Evolutionary conservation across 2,797 vertebrate genomes (phyloP).

Genomic region (Apogon talboti): DNA sequence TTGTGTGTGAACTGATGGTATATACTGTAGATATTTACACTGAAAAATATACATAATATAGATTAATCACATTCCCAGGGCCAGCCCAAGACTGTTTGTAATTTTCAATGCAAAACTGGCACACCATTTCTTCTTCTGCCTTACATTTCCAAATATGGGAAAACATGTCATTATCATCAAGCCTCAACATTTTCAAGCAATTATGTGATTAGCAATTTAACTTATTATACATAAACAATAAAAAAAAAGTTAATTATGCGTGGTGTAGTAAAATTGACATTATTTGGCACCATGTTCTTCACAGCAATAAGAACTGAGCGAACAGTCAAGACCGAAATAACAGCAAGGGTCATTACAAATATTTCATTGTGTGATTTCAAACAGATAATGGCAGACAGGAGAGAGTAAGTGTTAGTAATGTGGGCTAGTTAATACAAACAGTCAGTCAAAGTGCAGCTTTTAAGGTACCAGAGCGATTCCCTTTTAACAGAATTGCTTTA

Average conservation of each 20-base stretch:
- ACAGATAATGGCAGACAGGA: conserved; percentile 32
- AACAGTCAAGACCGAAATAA: conserved; percentile 47
- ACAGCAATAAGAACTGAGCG: conserved; percentile 35
- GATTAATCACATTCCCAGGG: conserved; percentile 84
- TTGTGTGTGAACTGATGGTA: conserved; percentile 68
- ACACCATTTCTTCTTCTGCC: conserved; percentile 67
- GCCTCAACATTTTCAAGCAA: conserved; percentile 58
- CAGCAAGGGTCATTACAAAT: conserved; percentile 32
- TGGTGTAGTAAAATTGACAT: conserved; percentile 48
- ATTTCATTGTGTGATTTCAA: conserved; percentile 40
- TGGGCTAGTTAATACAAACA: conserved; percentile 38
- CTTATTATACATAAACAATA: conserved; percentile 52
- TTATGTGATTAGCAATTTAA: conserved; percentile 65
- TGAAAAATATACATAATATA: conserved; percentile 83
- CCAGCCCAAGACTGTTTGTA: conserved; percentile 91
- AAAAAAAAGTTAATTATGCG: conserved; percentile 39
- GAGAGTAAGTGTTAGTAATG: conserved; percentile 23
- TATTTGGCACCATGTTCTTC: conserved; percentile 57
- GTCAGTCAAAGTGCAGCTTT: conserved; percentile 57
- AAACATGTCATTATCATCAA: conserved; percentile 39
- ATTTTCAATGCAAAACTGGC: conserved; percentile 75
- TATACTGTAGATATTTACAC: conserved; percentile 63
- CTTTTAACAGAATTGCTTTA: conserved; percentile 43
- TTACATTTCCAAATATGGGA: conserved; percentile 59
- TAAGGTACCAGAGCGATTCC: conserved; percentile 49